phyloP scores from a whole-genome alignment of 2,113 vertebrate species.

The Charina bottae region DNA sequence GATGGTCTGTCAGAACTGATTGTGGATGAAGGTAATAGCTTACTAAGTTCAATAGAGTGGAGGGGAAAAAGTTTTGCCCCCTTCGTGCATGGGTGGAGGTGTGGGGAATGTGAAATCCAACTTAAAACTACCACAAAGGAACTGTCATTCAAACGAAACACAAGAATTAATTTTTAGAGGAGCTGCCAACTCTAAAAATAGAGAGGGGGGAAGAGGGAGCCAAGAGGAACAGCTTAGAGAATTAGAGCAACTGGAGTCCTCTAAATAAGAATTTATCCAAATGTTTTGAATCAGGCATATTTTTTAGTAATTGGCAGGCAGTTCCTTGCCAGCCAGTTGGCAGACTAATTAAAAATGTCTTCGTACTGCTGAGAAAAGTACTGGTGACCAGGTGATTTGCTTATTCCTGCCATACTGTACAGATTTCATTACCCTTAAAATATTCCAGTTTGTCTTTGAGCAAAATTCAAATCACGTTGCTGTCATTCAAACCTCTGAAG shows the following conservation, averaged over 20 bases:
- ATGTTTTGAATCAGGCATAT: neutral
- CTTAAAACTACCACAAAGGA: conserved; percentile 8
- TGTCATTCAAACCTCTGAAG: neutral
- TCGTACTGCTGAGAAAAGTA: neutral
- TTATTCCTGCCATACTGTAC: neutral
- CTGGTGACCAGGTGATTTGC: neutral
- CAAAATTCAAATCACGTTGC: neutral
- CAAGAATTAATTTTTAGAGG: neutral
- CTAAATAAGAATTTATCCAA: conserved; percentile 4
- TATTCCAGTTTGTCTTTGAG: neutral
- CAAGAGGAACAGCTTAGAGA: neutral
- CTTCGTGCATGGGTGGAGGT: neutral
- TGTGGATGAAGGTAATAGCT: neutral
- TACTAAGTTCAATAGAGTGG: neutral
- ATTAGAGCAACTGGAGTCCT: neutral
- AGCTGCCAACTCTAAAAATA: neutral
- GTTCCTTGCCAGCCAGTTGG: neutral
- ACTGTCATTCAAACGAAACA: conserved; percentile 9
- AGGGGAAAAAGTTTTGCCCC: neutral
- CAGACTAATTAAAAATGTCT: neutral
- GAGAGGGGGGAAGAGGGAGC: neutral
- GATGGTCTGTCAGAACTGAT: neutral
- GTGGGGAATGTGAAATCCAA: conserved; percentile 12
- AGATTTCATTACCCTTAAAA: neutral
- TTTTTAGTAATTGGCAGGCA: neutral